A percentile compares a stretch with the other conserved stretches of the same genome.
phyloP scores from a whole-genome alignment of 2,888 invertebrate genomes.

The Protonemura montana region DNA sequence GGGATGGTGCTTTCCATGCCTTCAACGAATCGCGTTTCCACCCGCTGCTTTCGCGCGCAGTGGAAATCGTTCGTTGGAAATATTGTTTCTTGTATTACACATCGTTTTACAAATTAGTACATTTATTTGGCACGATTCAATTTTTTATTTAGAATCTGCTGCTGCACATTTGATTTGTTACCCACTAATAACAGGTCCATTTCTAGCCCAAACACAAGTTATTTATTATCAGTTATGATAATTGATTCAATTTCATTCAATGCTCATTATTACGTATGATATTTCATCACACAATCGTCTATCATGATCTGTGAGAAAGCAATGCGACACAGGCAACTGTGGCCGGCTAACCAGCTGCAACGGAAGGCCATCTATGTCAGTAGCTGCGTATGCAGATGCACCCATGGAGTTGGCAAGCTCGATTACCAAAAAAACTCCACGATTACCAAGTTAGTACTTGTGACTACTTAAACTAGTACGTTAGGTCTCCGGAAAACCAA shows the following conservation, averaged over 20 bases:
- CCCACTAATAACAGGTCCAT: neutral
- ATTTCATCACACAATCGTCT: constrained; percentile 10
- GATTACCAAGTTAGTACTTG: neutral
- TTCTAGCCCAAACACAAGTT: constrained; percentile 1
- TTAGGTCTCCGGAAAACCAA: constrained; percentile 13
- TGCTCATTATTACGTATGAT: constrained; percentile 15
- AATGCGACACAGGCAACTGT: neutral
- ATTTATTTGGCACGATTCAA: constrained; percentile 35
- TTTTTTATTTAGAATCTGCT: constrained; percentile 47
- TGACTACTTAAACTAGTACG: neutral
- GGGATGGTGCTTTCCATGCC: neutral
- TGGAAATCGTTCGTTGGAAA: constrained; percentile 17
- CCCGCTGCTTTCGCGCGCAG: neutral
- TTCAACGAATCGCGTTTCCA: neutral
- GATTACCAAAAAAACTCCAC: neutral
- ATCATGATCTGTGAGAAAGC: neutral
- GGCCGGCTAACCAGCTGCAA: neutral
- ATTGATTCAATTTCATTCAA: neutral
- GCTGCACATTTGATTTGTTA: neutral
- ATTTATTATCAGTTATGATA: neutral
- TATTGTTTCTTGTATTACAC: neutral
- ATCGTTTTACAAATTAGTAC: constrained; percentile 42
- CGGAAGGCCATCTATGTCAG: neutral
- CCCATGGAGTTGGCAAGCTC: neutral
- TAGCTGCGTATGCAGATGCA: neutral